Percentiles rank a stretch among this genome's conserved stretches.
phyloP scores from a whole-genome alignment of 2,113 vertebrate genomes.

The Microcebus tavaratra region DNA sequence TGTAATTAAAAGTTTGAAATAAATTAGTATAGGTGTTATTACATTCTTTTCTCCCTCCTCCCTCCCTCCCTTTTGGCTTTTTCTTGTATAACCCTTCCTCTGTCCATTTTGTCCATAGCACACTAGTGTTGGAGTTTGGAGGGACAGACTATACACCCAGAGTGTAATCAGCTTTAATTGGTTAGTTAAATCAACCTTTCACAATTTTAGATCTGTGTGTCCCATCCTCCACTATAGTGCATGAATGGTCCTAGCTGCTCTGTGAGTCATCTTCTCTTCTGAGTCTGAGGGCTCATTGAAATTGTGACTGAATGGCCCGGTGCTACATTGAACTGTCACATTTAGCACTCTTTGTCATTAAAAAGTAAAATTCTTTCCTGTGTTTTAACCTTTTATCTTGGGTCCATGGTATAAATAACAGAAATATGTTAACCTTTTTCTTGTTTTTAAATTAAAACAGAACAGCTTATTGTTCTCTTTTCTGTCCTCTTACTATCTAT shows the following conservation, averaged over 20 bases:
- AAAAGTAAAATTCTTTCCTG: background rate
- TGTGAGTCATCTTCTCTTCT: background rate
- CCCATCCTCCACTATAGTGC: background rate
- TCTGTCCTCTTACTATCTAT: background rate
- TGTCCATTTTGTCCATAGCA: background rate
- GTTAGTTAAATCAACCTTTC: background rate
- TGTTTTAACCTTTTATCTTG: constrained; percentile 21
- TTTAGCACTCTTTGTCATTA: background rate
- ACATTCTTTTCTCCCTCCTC: background rate
- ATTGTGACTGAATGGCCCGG: background rate
- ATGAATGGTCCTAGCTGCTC: background rate
- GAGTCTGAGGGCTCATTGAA: background rate
- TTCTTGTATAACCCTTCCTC: background rate
- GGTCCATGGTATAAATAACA: background rate
- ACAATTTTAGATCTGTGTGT: background rate
- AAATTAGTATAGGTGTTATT: background rate
- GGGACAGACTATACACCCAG: background rate
- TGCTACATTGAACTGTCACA: background rate
- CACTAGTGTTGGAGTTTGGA: background rate
- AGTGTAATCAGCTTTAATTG: background rate
- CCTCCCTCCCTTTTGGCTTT: background rate
- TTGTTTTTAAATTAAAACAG: background rate
- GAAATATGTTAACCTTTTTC: background rate
- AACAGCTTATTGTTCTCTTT: background rate
- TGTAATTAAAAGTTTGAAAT: constrained; percentile 8